Evolutionary conservation across 1,140 invertebrate species (phyloP).

Genomic region (Saccostrea echinata): DNA sequence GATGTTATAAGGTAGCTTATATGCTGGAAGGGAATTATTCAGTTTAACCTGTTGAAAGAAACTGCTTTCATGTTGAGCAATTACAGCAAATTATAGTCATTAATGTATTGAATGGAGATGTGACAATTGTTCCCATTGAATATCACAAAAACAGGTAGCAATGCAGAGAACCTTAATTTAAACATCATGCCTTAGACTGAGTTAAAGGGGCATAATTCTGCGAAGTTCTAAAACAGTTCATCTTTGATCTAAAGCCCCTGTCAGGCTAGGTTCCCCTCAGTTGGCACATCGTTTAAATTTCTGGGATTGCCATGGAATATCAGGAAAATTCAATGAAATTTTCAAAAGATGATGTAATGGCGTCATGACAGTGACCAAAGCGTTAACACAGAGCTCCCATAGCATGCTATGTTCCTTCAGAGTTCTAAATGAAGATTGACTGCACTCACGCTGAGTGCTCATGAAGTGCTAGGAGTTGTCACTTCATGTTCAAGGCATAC

Average conservation of each 20-base stretch:
- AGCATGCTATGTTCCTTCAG: too few species aligned
- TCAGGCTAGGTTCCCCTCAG: too few species aligned
- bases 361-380: too few species aligned
- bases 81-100: neutral
- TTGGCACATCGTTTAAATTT: too few species aligned
- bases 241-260: too few species aligned
- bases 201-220: neutral
- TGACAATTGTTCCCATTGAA: neutral
- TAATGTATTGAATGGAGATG: neutral
- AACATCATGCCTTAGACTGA: neutral
- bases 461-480: conserved; percentile 16
- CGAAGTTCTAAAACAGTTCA: neutral
- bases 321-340: too few species aligned
- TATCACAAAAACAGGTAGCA: neutral
- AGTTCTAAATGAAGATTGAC: neutral
- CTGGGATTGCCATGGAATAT: too few species aligned
- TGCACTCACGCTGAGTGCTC: neutral
- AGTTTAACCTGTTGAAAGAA: conserved; percentile 15
- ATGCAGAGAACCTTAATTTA: neutral
- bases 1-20: neutral
- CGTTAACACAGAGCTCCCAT: too few species aligned
- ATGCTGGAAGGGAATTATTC: neutral
- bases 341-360: too few species aligned
- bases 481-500: neutral
- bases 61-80: conserved; percentile 31